Conservation (phyloP, 92 coral and sea anemone species). For the Palythoa heliodiscus region DNA sequence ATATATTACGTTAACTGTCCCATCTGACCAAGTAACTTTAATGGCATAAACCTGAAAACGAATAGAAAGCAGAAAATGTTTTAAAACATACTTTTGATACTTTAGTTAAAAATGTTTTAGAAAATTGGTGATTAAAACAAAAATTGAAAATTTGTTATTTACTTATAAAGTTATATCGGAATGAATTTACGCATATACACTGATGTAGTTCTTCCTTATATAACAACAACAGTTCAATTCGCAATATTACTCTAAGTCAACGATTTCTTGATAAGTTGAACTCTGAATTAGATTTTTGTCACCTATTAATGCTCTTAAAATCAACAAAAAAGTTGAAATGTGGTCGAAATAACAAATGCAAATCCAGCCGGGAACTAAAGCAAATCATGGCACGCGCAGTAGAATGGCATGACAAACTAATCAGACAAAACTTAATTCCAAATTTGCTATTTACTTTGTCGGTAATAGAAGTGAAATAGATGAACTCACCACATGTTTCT, state of each 20-base stretch:
- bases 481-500: constrained; percentile 71
- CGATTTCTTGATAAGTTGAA: background rate
- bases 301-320: background rate
- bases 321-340: background rate
- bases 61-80: background rate
- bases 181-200: background rate
- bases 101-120: background rate
- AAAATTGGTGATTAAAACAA: background rate
- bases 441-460: background rate
- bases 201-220: background rate
- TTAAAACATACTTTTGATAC: background rate
- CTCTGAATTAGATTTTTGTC: background rate
- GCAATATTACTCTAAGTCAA: background rate
- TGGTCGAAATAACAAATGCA: too few species aligned
- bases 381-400: background rate
- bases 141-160: background rate
- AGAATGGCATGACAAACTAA: background rate
- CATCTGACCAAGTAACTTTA: constrained; percentile 79
- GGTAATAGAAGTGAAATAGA: background rate
- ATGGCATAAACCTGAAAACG: constrained; percentile 67
- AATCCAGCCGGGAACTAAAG: too few species aligned
- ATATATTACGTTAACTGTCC: constrained; percentile 72
- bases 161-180: background rate
- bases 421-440: background rate
- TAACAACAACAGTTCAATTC: background rate